A percentile compares a stretch with the other conserved stretches of the same genome.
Evolutionary conservation across 2,113 vertebrate species (phyloP).

Genomic region (Diadophis punctatus): DNA sequence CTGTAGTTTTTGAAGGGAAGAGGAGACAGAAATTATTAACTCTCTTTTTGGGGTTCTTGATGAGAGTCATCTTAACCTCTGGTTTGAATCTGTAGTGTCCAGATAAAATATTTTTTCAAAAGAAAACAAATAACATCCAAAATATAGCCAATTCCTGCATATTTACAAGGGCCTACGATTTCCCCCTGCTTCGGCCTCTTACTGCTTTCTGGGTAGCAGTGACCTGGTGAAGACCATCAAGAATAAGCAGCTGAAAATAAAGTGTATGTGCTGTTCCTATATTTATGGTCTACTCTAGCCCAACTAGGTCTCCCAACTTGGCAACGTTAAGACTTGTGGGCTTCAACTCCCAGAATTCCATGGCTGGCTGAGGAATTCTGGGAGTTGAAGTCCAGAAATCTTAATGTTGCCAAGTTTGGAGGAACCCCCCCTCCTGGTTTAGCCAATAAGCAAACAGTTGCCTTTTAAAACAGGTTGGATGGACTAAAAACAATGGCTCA

Average conservation of each 20-base stretch:
- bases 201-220: not conserved
- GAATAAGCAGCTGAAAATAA: not conserved
- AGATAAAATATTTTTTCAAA: not conserved
- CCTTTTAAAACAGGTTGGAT: not conserved
- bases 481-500: not conserved
- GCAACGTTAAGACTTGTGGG: not conserved
- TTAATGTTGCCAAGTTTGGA: not conserved
- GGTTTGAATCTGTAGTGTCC: not conserved
- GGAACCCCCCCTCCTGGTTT: not conserved
- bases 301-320: not conserved
- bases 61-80: not conserved
- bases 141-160: not conserved
- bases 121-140: not conserved
- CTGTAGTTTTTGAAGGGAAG: not conserved
- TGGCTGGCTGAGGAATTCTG: not conserved
- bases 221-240: not conserved
- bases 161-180: not conserved
- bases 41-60: not conserved
- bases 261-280: not conserved
- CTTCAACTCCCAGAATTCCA: not conserved
- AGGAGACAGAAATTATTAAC: not conserved
- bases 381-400: not conserved
- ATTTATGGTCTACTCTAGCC: not conserved
- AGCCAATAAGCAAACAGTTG: not conserved
- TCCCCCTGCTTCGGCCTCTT: not conserved